Percentiles rank a stretch among this genome's conserved stretches.
phyloP scores from a whole-genome alignment of 2,888 invertebrate species.

The Phyllotreta striolata region DNA sequence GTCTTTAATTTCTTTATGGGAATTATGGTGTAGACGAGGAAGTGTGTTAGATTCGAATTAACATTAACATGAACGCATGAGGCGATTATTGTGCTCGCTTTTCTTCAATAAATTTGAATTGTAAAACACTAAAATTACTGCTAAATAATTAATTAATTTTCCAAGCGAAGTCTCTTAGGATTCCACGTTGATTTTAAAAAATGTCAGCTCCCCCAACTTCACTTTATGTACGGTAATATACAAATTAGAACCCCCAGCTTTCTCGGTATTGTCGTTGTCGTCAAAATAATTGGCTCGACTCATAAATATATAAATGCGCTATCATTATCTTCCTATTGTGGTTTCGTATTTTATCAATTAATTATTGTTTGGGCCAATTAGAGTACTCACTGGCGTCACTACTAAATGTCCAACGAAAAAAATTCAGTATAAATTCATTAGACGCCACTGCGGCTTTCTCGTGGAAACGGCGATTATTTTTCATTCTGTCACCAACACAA shows the following conservation, averaged over 20 bases:
- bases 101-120: too few relatives aligned
- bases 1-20: conserved; percentile 6
- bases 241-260: conserved; percentile 23
- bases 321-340: conserved; percentile 32
- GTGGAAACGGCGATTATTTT: conserved; percentile 55
- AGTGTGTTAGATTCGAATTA: background rate
- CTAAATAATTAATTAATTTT: too few relatives aligned
- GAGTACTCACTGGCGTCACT: background rate
- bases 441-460: conserved; percentile 19
- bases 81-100: too few relatives aligned
- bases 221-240: conserved; percentile 6
- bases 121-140: too few relatives aligned
- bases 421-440: background rate
- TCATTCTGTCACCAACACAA: conserved; percentile 57
- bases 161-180: too few relatives aligned
- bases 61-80: background rate
- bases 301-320: conserved; percentile 34
- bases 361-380: conserved; percentile 30
- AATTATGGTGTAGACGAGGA: conserved; percentile 11
- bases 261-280: conserved; percentile 16
- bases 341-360: conserved; percentile 34
- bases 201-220: conserved; percentile 17
- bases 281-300: conserved; percentile 26
- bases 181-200: background rate
- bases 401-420: background rate